Evolutionary conservation across 2,888 invertebrate genomes (phyloP), one percentile per base, ranked within the genome.

Genomic region (Anaspis maculata): DNA sequence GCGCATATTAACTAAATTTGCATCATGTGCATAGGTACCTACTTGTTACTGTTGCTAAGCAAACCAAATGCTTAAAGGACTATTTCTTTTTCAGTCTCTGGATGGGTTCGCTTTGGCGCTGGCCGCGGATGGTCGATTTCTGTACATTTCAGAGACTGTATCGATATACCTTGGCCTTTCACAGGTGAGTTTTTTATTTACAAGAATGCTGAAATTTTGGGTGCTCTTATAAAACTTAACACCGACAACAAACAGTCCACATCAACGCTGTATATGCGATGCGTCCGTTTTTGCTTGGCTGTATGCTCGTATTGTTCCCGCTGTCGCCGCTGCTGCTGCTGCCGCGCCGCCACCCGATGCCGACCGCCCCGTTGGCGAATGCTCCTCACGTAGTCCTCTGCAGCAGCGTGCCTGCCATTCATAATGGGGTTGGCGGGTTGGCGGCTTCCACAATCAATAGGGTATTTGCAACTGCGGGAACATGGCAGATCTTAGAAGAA

Each of bases 111-210:
- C 95, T 51, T 78, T 98, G 64, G 89, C 94, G 21, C 79, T 98
- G 49, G 91, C 92, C 32, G 86, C 90, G 48, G 95, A 95, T 69
- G 96, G 95, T 46, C 79, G 95, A 66, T 95, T 98, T 73, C 79
- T 98, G 66, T 98, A 98, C 77, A 95, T 98, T 74, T 97, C 96
- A 54, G 98, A 98, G 77, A 97, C 97, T 56, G 97, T 98, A 59
- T 98, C 97, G 65, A 95, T 97, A 69, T 97, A 97, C 76, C 80
- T 98, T 69, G 98, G 98, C 58, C 83, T 98, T 68, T 97, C 96
- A 69, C 97, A 97, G 84, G 94, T 92, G 72, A 77, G 78, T 11
- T n/a, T n/a, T n/a, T n/a, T n/a, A n/a, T n/a, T n/a, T n/a, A n/a
- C n/a, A n/a, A n/a, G n/a, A n/a, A n/a, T n/a, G n/a, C n/a, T n/a